Evolutionary conservation across 2,888 invertebrate genomes (phyloP).

Genomic region (Agonopterix arenella): DNA sequence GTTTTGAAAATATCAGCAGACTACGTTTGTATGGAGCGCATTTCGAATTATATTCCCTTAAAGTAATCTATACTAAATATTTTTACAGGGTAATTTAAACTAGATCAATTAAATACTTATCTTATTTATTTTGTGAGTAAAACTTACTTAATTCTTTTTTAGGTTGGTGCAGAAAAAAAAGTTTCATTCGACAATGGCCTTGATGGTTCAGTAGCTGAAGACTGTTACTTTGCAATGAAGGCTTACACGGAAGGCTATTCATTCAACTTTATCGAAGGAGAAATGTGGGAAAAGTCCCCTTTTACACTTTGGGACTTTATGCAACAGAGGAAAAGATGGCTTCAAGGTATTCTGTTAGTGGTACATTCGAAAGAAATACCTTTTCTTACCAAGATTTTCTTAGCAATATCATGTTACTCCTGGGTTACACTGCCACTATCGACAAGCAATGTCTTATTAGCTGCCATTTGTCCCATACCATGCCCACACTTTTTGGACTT

Average conservation of each 20-base stretch:
- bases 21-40: no score
- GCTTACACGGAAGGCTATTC: conserved; percentile 93
- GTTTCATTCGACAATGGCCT: conserved; percentile 97
- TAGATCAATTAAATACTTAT: no score
- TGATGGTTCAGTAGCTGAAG: conserved; percentile 98
- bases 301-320: conserved; percentile 96
- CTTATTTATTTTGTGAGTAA: no score
- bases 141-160: conserved; percentile 29
- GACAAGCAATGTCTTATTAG: conserved; percentile 91
- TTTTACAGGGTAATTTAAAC: no score
- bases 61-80: no score
- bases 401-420: conserved; percentile 94
- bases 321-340: conserved; percentile 97
- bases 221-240: conserved; percentile 98
- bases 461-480: conserved; percentile 90
- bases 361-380: conserved; percentile 92
- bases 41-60: no score
- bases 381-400: conserved; percentile 84
- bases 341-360: conserved; percentile 92
- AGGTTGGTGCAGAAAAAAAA: conserved; percentile 92
- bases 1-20: no score
- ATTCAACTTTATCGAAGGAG: conserved; percentile 97
- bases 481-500: conserved; percentile 91
- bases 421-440: conserved; percentile 97
- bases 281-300: conserved; percentile 99